phyloP scores from a whole-genome alignment of 2,888 invertebrate genomes.

The Podabrus alpinus region DNA sequence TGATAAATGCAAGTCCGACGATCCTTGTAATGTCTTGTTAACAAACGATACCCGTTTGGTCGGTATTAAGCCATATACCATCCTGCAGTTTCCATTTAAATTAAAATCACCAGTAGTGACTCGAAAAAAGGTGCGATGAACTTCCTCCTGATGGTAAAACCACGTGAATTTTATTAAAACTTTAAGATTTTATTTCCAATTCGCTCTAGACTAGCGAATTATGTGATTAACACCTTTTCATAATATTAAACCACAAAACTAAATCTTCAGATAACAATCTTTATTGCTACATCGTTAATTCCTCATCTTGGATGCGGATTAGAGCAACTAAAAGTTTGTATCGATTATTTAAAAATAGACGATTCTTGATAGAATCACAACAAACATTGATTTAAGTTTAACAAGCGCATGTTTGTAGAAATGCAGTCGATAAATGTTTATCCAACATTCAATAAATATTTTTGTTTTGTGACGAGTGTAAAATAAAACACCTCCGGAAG shows the following conservation, averaged over 20 bases:
- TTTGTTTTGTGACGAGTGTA: neutral
- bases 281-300: neutral
- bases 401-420: neutral
- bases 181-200: neutral
- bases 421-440: neutral
- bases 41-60: constrained; percentile 14
- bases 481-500: neutral
- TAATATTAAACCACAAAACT: neutral
- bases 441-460: neutral
- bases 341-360: neutral
- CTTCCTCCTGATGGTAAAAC: neutral
- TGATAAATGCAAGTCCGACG: constrained; percentile 1
- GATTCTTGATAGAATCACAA: neutral
- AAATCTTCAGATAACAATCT: neutral
- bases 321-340: neutral
- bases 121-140: neutral
- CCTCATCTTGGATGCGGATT: neutral
- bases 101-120: constrained; percentile 1
- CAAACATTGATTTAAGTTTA: neutral
- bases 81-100: constrained; percentile 6
- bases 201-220: neutral
- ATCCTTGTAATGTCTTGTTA: constrained; percentile 12
- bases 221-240: neutral
- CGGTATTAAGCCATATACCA: neutral
- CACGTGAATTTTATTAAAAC: neutral